Conservation (phyloP, 2,797 vertebrate species). For the Rhinatrema bivittatum region DNA sequence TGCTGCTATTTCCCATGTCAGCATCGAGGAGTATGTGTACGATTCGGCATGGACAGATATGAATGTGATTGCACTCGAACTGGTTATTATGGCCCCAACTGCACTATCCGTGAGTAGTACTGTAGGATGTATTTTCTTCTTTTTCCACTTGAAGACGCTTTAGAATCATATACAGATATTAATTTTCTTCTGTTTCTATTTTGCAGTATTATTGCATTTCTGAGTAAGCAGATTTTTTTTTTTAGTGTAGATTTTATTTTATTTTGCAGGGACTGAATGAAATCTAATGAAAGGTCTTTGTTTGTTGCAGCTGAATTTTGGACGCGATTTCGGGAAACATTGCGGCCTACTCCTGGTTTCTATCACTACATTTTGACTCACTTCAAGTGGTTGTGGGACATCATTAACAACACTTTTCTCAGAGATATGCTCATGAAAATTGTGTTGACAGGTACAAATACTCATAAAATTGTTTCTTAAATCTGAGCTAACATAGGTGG, state of each 20-base stretch:
- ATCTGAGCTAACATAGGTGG: too few species aligned
- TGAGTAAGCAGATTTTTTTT: too few species aligned
- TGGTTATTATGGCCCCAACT: slow-evolving; percentile 79
- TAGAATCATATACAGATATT: too few species aligned
- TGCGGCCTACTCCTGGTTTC: slow-evolving; percentile 69
- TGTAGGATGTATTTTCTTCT: too few species aligned
- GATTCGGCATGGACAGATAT: slow-evolving; percentile 57
- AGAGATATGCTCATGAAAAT: slow-evolving; percentile 69
- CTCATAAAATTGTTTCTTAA: too few species aligned
- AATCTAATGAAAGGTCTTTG: slow-evolving; percentile 1
- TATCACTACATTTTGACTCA: slow-evolving; percentile 80
- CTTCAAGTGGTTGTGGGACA: slow-evolving; percentile 78
- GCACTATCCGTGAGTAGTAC: slow-evolving; percentile 73
- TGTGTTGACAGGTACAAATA: slow-evolving; percentile 74
- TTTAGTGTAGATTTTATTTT: too few species aligned
- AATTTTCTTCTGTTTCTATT: too few species aligned
- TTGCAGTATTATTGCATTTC: too few species aligned
- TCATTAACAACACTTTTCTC: slow-evolving; percentile 79
- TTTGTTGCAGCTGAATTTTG: slow-evolving; percentile 67
- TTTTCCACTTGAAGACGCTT: too few species aligned
- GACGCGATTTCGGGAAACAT: slow-evolving; percentile 53
- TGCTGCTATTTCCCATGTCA: slow-evolving; percentile 91
- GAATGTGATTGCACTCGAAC: slow-evolving; percentile 88
- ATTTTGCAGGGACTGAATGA: too few species aligned
- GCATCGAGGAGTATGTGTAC: slow-evolving; percentile 78